These are phyloP conservation scores for Lypha dubia DNA, from an alignment of 2,888 invertebrate genomes.

Conservation along the genomic window DNA sequence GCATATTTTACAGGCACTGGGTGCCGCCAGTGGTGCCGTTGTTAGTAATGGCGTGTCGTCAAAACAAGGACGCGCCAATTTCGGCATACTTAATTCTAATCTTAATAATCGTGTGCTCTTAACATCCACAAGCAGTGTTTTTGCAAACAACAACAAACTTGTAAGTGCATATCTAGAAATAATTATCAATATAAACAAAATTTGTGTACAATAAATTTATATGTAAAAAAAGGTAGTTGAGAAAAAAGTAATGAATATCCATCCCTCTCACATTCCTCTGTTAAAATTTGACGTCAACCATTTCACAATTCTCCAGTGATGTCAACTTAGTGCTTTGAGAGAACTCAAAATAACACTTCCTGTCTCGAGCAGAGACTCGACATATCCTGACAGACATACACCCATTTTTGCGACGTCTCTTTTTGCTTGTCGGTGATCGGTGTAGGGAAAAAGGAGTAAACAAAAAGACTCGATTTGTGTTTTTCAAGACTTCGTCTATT, in stretches of 20 bases:
- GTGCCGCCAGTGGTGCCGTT: constrained; percentile 70
- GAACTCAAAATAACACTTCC: no score
- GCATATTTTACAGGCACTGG: constrained; percentile 75
- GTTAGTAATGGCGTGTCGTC: constrained; percentile 59
- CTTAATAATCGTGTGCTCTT: constrained; percentile 49
- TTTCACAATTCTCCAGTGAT: neutral
- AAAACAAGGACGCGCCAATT: constrained; percentile 76
- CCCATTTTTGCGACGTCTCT: no score
- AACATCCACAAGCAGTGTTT: constrained; percentile 26
- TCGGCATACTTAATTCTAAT: constrained; percentile 76
- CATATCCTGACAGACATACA: no score
- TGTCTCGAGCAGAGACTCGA: no score
- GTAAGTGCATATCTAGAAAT: constrained; percentile 75
- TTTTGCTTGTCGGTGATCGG: no score
- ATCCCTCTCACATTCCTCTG: neutral
- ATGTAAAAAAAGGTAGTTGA: constrained; percentile 19
- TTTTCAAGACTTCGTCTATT: no score
- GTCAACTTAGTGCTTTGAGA: neutral
- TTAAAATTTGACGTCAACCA: constrained; percentile 16
- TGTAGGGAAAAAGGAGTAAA: no score
- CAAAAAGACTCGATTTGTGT: no score
- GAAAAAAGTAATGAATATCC: neutral
- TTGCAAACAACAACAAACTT: constrained; percentile 71
- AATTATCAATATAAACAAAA: constrained; percentile 1
- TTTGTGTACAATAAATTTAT: neutral